These are phyloP conservation scores for Thyatira batis DNA, from an alignment of 2,888 invertebrate genomes.

Conservation along the genomic window DNA sequence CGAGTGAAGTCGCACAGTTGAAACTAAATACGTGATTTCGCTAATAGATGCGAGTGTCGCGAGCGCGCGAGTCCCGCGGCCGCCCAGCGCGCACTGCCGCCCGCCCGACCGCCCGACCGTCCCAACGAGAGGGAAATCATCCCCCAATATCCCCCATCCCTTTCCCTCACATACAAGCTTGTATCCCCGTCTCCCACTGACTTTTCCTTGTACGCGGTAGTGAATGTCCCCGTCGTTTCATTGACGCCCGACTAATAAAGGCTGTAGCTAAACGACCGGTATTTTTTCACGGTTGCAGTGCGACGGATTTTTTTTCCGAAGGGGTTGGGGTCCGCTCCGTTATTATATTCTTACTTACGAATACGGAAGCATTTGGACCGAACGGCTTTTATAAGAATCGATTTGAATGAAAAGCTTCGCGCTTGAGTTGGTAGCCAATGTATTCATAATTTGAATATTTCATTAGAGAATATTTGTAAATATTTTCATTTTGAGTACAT, in stretches of 20 bases:
- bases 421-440: background rate
- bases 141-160: conserved; percentile 45
- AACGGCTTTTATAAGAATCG: background rate
- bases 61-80: conserved; percentile 36
- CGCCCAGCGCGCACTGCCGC: conserved; percentile 54
- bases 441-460: too few species aligned
- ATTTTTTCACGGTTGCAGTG: background rate
- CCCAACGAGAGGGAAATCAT: conserved; percentile 76
- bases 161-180: conserved; percentile 40
- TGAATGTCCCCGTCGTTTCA: conserved; percentile 69
- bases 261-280: conserved; percentile 3
- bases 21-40: background rate
- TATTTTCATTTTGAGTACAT: background rate
- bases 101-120: conserved; percentile 32
- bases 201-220: conserved; percentile 44
- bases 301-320: background rate
- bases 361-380: background rate
- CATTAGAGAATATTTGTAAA: too few species aligned
- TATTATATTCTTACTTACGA: background rate
- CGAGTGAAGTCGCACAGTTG: background rate
- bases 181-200: conserved; percentile 34
- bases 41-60: background rate
- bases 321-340: background rate
- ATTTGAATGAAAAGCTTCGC: background rate
- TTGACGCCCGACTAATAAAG: conserved; percentile 59